Percentiles rank a stretch among this genome's conserved stretches.
These are phyloP conservation scores for Phocides pigmalion DNA, from an alignment of 1,140 invertebrate species.

Conservation along the genomic window DNA sequence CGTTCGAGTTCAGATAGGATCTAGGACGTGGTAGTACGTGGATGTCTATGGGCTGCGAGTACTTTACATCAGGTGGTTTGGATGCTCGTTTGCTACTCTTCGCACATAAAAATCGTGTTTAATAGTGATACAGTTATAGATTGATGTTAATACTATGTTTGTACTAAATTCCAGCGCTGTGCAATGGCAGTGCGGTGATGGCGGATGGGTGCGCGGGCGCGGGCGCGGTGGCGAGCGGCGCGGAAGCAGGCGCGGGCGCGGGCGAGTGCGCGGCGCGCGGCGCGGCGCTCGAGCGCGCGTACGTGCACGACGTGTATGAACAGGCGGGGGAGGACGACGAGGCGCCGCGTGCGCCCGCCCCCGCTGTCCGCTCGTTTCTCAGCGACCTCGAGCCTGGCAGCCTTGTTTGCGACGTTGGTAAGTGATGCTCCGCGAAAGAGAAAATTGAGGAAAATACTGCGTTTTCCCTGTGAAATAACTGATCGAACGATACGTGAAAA, in stretches of 20 bases:
- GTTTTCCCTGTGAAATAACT: too few relatives aligned
- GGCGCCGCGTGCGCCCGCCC: conserved; percentile 91
- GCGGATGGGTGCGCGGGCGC: conserved; percentile 58
- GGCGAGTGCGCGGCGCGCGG: conserved; percentile 78
- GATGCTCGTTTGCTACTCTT: too few relatives aligned
- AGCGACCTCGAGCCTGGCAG: conserved; percentile 94
- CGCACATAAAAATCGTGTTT: too few relatives aligned
- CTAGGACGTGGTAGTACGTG: too few relatives aligned
- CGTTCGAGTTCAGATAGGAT: too few relatives aligned
- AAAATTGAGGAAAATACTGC: too few relatives aligned
- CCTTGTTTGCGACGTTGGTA: conserved; percentile 96
- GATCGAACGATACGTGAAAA: too few relatives aligned
- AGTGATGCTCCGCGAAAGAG: too few relatives aligned
- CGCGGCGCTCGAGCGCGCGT: conserved; percentile 95
- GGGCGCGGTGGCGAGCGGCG: conserved; percentile 54
- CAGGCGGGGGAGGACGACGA: conserved; percentile 87
- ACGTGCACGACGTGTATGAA: conserved; percentile 97
- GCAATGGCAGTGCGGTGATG: conserved; percentile 77
- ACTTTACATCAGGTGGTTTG: too few relatives aligned
- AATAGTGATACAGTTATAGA: too few relatives aligned
- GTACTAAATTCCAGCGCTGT: conserved; percentile 52
- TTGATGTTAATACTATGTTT: too few relatives aligned
- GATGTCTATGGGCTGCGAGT: too few relatives aligned
- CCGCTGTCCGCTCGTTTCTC: conserved; percentile 93
- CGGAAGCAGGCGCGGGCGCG: conserved; percentile 52